phyloP scores from a whole-genome alignment of 2,797 vertebrate species.

The Trematomus bernacchii region DNA sequence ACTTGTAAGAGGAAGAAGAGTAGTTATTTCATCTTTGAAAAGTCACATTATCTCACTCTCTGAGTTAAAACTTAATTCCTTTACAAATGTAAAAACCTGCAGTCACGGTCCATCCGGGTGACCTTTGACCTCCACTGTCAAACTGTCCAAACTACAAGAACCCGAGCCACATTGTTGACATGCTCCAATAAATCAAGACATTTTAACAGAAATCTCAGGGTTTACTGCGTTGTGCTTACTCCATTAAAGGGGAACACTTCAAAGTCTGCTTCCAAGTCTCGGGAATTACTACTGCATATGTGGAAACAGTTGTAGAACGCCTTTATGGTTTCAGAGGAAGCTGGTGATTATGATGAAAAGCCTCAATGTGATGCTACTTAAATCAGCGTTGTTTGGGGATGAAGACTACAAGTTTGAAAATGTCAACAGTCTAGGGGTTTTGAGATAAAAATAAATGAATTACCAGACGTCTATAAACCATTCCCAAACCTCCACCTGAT shows the following conservation, averaged over 20 bases:
- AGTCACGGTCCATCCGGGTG: not conserved
- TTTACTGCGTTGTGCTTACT: not conserved
- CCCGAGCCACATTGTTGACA: not conserved
- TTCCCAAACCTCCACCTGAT: no score
- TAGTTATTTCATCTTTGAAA: not conserved
- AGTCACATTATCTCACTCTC: not conserved
- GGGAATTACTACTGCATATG: not conserved
- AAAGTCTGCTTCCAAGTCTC: not conserved
- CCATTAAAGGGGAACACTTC: not conserved
- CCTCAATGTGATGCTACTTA: no score
- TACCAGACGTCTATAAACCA: not conserved
- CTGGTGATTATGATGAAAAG: not conserved
- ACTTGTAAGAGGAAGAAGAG: not conserved
- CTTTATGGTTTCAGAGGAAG: not conserved
- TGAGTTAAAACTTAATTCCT: not conserved
- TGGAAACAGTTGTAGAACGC: not conserved
- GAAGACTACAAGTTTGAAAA: not conserved
- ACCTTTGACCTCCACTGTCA: slow-evolving; percentile 6
- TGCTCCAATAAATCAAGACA: not conserved
- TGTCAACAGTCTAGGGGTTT: not conserved
- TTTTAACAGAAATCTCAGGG: not conserved
- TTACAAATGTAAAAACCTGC: not conserved
- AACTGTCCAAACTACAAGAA: not conserved
- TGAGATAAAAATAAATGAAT: not conserved
- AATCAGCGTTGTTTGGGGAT: no score